Percentiles rank a stretch among this genome's conserved stretches.
Conservation (phyloP, 2,888 invertebrate species). For the Heteromurus nitidus region DNA sequence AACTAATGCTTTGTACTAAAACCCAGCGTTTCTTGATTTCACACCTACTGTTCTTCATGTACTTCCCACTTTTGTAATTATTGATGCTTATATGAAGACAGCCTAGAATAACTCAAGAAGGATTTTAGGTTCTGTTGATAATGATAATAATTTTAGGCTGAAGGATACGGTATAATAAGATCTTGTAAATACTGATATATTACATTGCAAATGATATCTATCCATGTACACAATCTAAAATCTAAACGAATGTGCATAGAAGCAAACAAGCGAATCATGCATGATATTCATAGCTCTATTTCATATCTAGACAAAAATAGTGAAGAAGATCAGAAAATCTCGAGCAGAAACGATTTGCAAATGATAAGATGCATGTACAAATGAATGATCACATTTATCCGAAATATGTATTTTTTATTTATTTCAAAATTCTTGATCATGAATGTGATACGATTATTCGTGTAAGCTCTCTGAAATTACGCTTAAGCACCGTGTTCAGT, state of each 20-base stretch:
- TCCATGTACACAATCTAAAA: not conserved
- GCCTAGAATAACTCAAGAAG: not conserved
- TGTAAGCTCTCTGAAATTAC: not conserved
- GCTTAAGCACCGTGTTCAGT: constrained; percentile 42
- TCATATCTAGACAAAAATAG: no score
- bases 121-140: not conserved
- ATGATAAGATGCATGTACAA: not conserved
- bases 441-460: not conserved
- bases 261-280: not conserved
- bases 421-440: not conserved
- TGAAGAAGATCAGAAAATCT: not conserved
- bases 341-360: not conserved
- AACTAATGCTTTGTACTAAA: constrained; percentile 19
- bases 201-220: not conserved
- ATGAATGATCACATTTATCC: not conserved
- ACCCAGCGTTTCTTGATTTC: not conserved
- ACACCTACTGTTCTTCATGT: not conserved
- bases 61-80: not conserved
- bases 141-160: not conserved
- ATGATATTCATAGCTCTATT: not conserved
- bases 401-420: no score
- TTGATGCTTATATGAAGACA: not conserved
- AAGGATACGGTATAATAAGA: not conserved
- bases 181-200: not conserved
- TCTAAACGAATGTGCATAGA: not conserved